phyloP scores from a whole-genome alignment of 53 echinoderm and acorn worm species.

The Holothuria leucospilota region DNA sequence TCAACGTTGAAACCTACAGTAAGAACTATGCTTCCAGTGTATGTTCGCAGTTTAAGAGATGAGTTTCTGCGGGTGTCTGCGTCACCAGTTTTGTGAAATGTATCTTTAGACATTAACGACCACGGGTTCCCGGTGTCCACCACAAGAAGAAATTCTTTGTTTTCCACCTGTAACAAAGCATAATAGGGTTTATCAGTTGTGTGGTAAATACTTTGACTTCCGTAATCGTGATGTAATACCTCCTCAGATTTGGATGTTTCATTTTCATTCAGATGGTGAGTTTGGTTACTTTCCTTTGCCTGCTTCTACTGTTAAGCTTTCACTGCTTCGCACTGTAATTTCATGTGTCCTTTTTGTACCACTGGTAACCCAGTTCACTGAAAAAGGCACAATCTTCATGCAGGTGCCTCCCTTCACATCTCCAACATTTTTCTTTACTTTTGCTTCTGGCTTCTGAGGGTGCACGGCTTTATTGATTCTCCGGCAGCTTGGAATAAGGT shows the following conservation, averaged over 20 bases:
- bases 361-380: constrained; percentile 52
- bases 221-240: too few relatives aligned
- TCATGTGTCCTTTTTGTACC: constrained; percentile 50
- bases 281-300: too few relatives aligned
- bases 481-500: neutral
- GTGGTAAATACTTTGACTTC: neutral
- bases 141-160: too few relatives aligned
- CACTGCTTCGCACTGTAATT: constrained; percentile 57
- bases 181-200: too few relatives aligned
- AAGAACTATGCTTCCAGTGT: constrained; percentile 31
- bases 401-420: constrained; percentile 32
- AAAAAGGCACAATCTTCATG: neutral
- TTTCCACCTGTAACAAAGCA: too few relatives aligned
- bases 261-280: too few relatives aligned
- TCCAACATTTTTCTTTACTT: constrained; percentile 49
- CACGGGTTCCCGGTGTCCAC: constrained; percentile 55
- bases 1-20: constrained; percentile 40
- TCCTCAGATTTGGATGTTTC: too few relatives aligned
- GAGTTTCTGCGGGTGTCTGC: neutral
- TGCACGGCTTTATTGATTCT: neutral
- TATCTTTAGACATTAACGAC: constrained; percentile 17
- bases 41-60: constrained; percentile 27
- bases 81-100: constrained; percentile 11
- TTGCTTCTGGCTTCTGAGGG: neutral
- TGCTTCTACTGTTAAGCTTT: too few relatives aligned